phyloP scores from a whole-genome alignment of 2,797 vertebrate genomes.

The Cercopithecus hamlyni region DNA sequence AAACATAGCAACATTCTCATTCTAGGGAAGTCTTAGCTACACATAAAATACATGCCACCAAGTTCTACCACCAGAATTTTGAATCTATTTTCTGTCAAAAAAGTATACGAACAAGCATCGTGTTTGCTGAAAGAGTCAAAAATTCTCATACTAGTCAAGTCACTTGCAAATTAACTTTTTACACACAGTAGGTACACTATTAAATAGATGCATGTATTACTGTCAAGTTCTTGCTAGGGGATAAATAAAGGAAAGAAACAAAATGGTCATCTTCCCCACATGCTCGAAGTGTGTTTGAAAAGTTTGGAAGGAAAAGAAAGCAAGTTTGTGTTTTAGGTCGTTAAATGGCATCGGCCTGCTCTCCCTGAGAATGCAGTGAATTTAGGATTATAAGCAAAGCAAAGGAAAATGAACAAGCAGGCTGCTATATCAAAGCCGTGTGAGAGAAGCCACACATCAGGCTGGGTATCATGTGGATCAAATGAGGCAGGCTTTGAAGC shows the following conservation, averaged over 20 bases:
- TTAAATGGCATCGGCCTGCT: conserved; percentile 3
- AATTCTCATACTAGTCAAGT: background rate
- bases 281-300: background rate
- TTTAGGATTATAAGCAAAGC: conserved; percentile 65
- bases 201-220: background rate
- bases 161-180: background rate
- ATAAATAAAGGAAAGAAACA: background rate
- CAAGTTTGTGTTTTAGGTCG: conserved; percentile 10
- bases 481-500: conserved; percentile 71
- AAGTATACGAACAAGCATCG: background rate
- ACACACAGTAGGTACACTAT: background rate
- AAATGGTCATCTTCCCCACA: background rate
- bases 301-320: background rate
- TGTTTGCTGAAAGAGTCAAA: background rate
- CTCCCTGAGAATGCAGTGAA: background rate
- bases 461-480: conserved; percentile 32
- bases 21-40: background rate
- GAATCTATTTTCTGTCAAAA: background rate
- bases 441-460: background rate
- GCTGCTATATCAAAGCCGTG: conserved; percentile 43
- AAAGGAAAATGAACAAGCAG: conserved; percentile 15
- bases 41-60: background rate
- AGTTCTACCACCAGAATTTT: background rate
- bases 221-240: background rate
- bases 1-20: background rate